Percentiles rank a stretch among this genome's conserved stretches.
These are phyloP conservation scores for Maccullochella peelii DNA, from an alignment of 2,113 vertebrate genomes.

Conservation along the genomic window DNA sequence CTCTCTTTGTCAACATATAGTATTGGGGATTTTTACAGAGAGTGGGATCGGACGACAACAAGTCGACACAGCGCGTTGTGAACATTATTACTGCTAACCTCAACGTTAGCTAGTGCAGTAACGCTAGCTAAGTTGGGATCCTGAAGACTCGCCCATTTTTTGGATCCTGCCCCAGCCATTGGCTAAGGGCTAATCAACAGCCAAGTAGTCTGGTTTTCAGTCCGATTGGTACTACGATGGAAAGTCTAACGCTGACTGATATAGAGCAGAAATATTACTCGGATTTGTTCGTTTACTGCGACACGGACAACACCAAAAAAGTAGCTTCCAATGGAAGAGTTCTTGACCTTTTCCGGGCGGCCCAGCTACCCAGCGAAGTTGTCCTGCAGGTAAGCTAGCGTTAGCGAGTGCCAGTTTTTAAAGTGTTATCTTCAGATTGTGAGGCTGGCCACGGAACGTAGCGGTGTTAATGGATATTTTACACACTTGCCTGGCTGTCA, in stretches of 20 bases:
- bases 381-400: slow-evolving; percentile 90
- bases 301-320: slow-evolving; percentile 98
- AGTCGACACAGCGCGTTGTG: slow-evolving; percentile 26
- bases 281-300: slow-evolving; percentile 96
- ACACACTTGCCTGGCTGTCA: slow-evolving; percentile 33
- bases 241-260: slow-evolving; percentile 95
- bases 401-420: background rate
- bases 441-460: background rate
- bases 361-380: slow-evolving; percentile 95
- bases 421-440: background rate
- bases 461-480: background rate
- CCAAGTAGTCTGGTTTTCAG: slow-evolving; percentile 53
- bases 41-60: slow-evolving; percentile 33
- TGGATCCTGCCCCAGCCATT: slow-evolving; percentile 70
- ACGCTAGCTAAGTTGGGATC: slow-evolving; percentile 75
- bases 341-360: slow-evolving; percentile 96
- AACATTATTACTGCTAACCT: slow-evolving; percentile 68
- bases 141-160: slow-evolving; percentile 81
- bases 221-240: slow-evolving; percentile 84
- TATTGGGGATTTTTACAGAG: slow-evolving; percentile 21
- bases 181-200: slow-evolving; percentile 68
- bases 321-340: slow-evolving; percentile 94
- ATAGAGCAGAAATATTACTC: slow-evolving; percentile 98
- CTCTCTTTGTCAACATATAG: background rate
- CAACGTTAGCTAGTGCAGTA: slow-evolving; percentile 61